Percentiles rank a stretch among this genome's conserved stretches.
These are phyloP conservation scores for Eilema sororculum DNA, from an alignment of 2,888 invertebrate genomes.

Conservation along the genomic window DNA sequence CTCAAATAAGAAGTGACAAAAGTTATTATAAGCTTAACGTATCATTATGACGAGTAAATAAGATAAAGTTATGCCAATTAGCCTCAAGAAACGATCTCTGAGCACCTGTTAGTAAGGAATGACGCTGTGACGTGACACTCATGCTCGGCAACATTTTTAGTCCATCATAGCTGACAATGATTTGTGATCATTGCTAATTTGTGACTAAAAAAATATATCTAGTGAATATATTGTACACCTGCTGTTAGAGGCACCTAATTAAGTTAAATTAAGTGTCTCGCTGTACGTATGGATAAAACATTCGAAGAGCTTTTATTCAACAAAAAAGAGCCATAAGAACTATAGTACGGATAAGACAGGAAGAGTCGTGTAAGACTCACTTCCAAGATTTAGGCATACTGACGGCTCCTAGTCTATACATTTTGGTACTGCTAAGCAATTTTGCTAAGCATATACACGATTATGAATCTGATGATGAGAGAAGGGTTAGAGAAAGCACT, in stretches of 20 bases:
- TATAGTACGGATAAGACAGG: too few relatives aligned
- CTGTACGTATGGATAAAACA: too few relatives aligned
- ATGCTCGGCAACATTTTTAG: slow-evolving; percentile 26
- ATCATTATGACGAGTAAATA: slow-evolving; percentile 22
- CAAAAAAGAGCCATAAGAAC: too few relatives aligned
- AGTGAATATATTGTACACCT: slow-evolving; percentile 29
- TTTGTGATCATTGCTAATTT: slow-evolving; percentile 35
- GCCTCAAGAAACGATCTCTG: slow-evolving; percentile 25
- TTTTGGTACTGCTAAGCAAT: too few relatives aligned
- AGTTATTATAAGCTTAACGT: not conserved
- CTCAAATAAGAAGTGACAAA: not conserved
- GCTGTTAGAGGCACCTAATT: slow-evolving; percentile 10
- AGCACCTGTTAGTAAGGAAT: slow-evolving; percentile 41
- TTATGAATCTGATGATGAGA: too few relatives aligned
- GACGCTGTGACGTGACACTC: slow-evolving; percentile 39
- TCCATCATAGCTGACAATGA: slow-evolving; percentile 36
- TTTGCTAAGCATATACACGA: too few relatives aligned
- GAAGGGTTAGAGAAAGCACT: too few relatives aligned
- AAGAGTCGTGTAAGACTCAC: too few relatives aligned
- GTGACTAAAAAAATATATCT: slow-evolving; percentile 21
- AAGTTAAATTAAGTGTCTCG: too few relatives aligned
- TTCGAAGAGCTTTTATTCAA: too few relatives aligned
- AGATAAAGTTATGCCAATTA: slow-evolving; percentile 39
- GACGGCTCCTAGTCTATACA: too few relatives aligned
- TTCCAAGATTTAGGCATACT: too few relatives aligned